Percentiles rank a stretch among this genome's conserved stretches.
Conservation (phyloP, 2,888 invertebrate species). For the Liodrosophila aerea region DNA sequence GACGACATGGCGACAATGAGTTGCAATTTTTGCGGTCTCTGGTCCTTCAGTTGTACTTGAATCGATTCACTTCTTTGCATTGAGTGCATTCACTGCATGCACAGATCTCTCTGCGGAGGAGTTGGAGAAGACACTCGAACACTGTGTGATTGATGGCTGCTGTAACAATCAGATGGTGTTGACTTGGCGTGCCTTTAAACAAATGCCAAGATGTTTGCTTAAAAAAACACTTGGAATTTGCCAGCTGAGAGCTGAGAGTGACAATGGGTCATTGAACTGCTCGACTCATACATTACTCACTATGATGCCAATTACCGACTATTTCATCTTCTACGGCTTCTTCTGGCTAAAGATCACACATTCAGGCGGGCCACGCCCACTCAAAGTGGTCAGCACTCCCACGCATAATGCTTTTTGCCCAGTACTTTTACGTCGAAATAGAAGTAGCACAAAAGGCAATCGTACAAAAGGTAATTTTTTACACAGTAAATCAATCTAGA, state of each 20-base stretch:
- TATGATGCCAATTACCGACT: conserved; percentile 37
- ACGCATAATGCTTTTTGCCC: conserved; percentile 16
- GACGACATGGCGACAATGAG: conserved; percentile 51
- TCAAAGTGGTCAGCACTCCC: conserved; percentile 50
- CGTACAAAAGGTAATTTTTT: too few relatives aligned
- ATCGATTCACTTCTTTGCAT: conserved; percentile 31
- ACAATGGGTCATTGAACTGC: conserved; percentile 42
- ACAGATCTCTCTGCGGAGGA: conserved; percentile 26
- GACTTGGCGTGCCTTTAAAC: conserved; percentile 1
- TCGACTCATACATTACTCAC: conserved; percentile 4
- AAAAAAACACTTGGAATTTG: conserved; percentile 27
- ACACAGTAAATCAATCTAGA: too few relatives aligned
- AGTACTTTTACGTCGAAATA: conserved; percentile 1
- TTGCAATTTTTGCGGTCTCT: conserved; percentile 42
- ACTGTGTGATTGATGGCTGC: conserved; percentile 25
- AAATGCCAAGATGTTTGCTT: conserved; percentile 37
- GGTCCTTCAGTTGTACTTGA: conserved; percentile 41
- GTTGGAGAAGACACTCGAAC: conserved; percentile 31
- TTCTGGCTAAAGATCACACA: conserved; percentile 22
- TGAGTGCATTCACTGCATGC: conserved; percentile 3
- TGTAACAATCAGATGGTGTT: conserved; percentile 5
- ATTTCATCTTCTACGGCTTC: conserved; percentile 32
- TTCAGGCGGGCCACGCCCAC: conserved; percentile 33
- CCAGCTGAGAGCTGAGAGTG: neutral
- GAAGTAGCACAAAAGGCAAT: conserved; percentile 27